Conservation (phyloP, 2,888 invertebrate genomes). For the Eulithis prunata region DNA sequence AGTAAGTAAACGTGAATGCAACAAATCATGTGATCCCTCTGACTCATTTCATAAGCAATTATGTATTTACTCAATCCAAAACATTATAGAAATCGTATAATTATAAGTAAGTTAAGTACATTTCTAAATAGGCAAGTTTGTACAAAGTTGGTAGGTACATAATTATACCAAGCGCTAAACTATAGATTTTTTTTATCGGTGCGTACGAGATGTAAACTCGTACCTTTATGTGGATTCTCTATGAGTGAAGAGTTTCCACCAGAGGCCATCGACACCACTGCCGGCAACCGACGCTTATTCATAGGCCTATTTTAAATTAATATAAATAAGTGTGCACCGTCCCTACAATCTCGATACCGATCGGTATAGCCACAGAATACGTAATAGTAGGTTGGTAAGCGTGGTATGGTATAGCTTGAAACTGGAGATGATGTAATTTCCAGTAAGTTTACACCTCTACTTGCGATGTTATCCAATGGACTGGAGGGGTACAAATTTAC, state of each 20-base stretch:
- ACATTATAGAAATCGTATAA: constrained; percentile 17
- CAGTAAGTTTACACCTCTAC: no score
- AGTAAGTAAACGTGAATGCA: constrained; percentile 17
- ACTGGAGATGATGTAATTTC: no score
- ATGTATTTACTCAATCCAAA: constrained; percentile 7
- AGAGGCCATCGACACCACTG: constrained; percentile 36
- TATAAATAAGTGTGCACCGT: constrained; percentile 22
- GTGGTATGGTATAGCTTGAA: background rate
- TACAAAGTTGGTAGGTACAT: background rate
- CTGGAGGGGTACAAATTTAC: no score
- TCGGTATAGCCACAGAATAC: constrained; percentile 18
- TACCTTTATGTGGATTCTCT: background rate
- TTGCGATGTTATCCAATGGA: no score
- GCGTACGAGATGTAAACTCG: constrained; percentile 13
- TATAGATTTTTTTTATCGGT: constrained; percentile 21
- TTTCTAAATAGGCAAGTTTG: background rate
- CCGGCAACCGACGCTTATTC: constrained; percentile 28
- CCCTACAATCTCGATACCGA: constrained; percentile 21
- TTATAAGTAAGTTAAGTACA: background rate
- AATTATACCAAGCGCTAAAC: background rate
- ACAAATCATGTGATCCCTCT: constrained; percentile 20
- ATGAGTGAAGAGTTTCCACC: constrained; percentile 26
- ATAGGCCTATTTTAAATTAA: constrained; percentile 37
- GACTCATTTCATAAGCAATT: constrained; percentile 28
- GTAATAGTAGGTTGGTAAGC: constrained; percentile 10